These are phyloP conservation scores for Sitta carolinensis DNA, from an alignment of 2,797 vertebrate species.

Conservation along the genomic window DNA sequence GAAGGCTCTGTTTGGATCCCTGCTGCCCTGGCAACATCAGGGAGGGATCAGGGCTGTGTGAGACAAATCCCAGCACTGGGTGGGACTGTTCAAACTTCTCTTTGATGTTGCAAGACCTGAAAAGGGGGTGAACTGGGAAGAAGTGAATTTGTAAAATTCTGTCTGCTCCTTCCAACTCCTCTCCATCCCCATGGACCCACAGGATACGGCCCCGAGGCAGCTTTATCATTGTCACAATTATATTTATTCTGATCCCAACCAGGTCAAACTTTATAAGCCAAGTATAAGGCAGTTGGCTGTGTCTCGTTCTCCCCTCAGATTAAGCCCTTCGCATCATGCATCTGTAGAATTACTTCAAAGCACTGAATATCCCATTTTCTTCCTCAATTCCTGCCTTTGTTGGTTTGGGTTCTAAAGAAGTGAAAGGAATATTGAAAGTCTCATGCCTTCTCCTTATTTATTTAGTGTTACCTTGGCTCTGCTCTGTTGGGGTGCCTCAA, in stretches of 20 bases:
- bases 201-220: not conserved
- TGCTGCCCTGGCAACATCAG: not conserved
- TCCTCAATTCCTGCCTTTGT: not conserved
- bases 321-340: not conserved
- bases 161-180: not conserved
- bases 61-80: not conserved
- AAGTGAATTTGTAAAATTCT: not conserved
- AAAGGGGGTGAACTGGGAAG: not conserved
- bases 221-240: not conserved
- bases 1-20: not conserved
- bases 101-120: not conserved
- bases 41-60: not conserved
- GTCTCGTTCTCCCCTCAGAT: not conserved
- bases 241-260: not conserved
- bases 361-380: accelerated
- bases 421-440: not conserved
- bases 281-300: not conserved
- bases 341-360: not conserved
- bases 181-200: accelerated
- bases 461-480: not conserved
- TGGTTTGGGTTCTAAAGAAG: not conserved
- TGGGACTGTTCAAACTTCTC: not conserved
- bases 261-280: not conserved
- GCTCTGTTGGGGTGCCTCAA: not conserved
- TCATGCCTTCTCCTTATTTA: not conserved